Percentiles rank a stretch among this genome's conserved stretches.
These are phyloP conservation scores for Prionailurus viverrinus DNA, from an alignment of 2,113 vertebrate species.

Conservation along the genomic window DNA sequence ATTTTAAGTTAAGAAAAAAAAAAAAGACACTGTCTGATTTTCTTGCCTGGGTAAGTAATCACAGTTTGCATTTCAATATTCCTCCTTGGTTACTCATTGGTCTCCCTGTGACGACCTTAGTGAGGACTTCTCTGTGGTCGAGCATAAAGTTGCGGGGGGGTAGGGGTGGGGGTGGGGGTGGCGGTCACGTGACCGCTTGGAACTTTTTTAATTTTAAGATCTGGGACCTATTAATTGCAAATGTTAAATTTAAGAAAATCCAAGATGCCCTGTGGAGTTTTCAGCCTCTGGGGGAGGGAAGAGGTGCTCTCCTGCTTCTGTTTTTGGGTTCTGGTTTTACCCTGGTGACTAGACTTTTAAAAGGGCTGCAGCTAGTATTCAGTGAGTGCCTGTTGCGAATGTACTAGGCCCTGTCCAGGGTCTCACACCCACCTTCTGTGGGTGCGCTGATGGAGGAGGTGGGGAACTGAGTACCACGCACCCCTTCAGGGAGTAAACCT, in stretches of 20 bases:
- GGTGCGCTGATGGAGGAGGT: no score
- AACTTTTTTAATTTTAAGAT: background rate
- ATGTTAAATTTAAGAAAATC: background rate
- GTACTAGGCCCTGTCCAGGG: background rate
- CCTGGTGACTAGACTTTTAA: background rate
- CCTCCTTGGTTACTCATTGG: background rate
- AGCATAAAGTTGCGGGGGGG: background rate
- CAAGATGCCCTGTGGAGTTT: background rate
- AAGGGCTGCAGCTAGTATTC: background rate
- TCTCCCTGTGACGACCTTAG: background rate
- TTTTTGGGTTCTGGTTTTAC: background rate
- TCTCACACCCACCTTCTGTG: no score
- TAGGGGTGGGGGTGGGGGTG: background rate
- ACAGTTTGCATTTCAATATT: constrained; percentile 39
- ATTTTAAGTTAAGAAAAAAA: background rate
- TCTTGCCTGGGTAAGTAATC: constrained; percentile 15
- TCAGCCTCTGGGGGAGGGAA: background rate
- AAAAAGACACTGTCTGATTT: background rate
- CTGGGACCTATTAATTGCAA: background rate
- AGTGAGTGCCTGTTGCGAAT: background rate
- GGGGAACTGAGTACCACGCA: fast-evolving
- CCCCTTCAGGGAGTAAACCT: background rate
- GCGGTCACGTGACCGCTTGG: background rate
- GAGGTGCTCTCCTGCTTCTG: background rate
- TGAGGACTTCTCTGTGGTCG: background rate